These are phyloP conservation scores for Platyura marginata DNA, from an alignment of 1,140 invertebrate genomes.

Conservation along the genomic window DNA sequence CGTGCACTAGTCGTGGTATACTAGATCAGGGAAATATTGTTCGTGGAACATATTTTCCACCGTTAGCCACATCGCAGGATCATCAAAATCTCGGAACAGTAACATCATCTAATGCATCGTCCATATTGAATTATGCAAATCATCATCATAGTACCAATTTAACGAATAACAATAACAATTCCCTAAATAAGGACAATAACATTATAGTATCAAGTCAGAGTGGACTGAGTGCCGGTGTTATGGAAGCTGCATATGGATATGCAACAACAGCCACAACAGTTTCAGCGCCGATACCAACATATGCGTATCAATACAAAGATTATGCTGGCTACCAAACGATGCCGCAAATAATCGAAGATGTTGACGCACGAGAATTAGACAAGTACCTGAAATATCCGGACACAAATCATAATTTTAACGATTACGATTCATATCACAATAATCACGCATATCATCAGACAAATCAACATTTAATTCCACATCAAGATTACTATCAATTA, in stretches of 20 bases:
- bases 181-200: constrained; percentile 1
- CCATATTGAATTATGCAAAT: constrained; percentile 3
- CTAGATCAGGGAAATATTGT: constrained; percentile 56
- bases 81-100: constrained; percentile 35
- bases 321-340: constrained; percentile 3
- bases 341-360: constrained; percentile 15
- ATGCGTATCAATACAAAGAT: constrained; percentile 4
- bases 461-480: constrained; percentile 7
- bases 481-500: constrained; percentile 3
- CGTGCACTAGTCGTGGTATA: constrained; percentile 60
- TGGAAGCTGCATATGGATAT: not conserved
- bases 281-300: constrained; percentile 6
- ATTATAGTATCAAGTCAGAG: not conserved
- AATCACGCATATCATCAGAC: constrained; percentile 22
- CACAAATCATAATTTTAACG: constrained; percentile 25
- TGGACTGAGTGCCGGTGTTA: not conserved
- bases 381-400: constrained; percentile 43
- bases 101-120: constrained; percentile 13
- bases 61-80: constrained; percentile 58
- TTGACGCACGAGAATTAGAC: constrained; percentile 40
- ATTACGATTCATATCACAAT: constrained; percentile 32
- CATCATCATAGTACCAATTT: constrained; percentile 4
- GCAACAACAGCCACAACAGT: constrained; percentile 3
- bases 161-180: constrained; percentile 2
- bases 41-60: constrained; percentile 71